Conservation (phyloP, 2,113 vertebrate genomes). For the Elaphurus davidianus region DNA sequence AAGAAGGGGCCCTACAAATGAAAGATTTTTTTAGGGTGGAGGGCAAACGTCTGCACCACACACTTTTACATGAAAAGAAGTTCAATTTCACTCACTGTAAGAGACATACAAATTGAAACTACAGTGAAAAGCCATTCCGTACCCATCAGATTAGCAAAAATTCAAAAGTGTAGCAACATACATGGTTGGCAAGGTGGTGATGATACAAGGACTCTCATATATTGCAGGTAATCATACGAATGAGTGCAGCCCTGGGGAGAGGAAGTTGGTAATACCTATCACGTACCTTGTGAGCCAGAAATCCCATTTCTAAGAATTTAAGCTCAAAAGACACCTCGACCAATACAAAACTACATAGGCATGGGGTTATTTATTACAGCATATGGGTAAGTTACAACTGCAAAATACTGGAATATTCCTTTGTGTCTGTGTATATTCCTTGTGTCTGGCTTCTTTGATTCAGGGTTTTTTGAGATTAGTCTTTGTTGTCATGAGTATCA, state of each 20-base stretch:
- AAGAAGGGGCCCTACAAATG: not conserved
- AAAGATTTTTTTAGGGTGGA: not conserved
- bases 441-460: not conserved
- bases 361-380: not conserved
- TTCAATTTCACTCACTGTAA: not conserved
- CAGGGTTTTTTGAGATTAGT: not conserved
- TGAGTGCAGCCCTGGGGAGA: not conserved
- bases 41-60: not conserved
- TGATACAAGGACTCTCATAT: not conserved
- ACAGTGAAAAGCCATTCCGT: not conserved
- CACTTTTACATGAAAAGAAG: not conserved
- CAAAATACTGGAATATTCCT: not conserved
- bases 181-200: not conserved
- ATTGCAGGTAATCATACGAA: not conserved
- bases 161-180: not conserved
- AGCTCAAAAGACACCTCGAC: not conserved
- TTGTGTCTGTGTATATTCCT: not conserved
- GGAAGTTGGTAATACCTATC: not conserved
- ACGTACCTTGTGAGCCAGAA: not conserved
- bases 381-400: not conserved
- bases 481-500: not conserved
- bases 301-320: not conserved
- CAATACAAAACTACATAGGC: not conserved
- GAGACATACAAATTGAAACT: not conserved
- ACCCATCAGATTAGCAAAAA: not conserved